Conservation (phyloP, 2,888 invertebrate genomes). For the Phragmatobia fuliginosa region DNA sequence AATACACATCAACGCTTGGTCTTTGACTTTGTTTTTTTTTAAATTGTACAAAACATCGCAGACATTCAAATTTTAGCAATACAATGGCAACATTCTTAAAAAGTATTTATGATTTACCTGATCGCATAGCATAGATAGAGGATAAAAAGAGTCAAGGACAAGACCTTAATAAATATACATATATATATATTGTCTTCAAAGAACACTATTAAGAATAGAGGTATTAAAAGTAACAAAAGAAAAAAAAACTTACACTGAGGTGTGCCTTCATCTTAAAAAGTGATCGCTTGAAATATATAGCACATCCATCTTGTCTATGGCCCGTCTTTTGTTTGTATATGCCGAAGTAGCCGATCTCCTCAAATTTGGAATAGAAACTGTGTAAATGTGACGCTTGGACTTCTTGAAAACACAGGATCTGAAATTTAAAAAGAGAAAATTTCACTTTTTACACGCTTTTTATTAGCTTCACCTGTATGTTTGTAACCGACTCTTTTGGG, state of each 20-base stretch:
- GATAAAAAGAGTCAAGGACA: background rate
- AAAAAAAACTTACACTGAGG: slow-evolving; percentile 87
- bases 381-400: slow-evolving; percentile 92
- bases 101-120: no score
- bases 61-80: background rate
- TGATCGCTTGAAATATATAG: slow-evolving; percentile 92
- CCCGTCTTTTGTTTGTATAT: slow-evolving; percentile 95
- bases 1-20: background rate
- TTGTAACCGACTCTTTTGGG: no score
- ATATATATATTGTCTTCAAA: background rate
- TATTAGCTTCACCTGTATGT: no score
- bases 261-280: slow-evolving; percentile 89
- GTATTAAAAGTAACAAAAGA: background rate
- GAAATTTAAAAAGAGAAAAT: slow-evolving; percentile 55
- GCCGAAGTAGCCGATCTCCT: slow-evolving; percentile 89
- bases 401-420: slow-evolving; percentile 96
- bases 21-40: background rate
- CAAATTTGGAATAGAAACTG: slow-evolving; percentile 86
- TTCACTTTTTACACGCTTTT: no score
- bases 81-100: no score
- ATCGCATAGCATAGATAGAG: background rate
- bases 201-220: background rate
- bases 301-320: slow-evolving; percentile 94
- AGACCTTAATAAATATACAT: background rate
- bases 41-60: background rate